Evolutionary conservation across 2,797 vertebrate species (phyloP).

Genomic region (Silurus aristotelis): DNA sequence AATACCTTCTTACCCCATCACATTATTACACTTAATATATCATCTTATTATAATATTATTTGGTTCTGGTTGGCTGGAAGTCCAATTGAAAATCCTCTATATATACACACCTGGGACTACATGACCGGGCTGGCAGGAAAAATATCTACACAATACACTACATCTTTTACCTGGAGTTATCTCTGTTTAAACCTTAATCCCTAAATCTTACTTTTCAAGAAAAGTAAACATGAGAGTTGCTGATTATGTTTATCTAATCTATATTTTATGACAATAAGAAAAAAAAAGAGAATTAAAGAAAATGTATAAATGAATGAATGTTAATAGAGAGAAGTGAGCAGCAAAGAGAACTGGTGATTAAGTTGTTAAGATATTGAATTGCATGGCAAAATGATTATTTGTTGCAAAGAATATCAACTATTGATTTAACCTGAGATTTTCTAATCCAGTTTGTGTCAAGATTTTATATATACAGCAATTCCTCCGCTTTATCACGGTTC

Average conservation of each 20-base stretch:
- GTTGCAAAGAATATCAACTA: background rate
- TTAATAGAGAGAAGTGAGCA: background rate
- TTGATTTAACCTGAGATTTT: background rate
- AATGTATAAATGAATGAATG: background rate
- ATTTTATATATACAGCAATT: background rate
- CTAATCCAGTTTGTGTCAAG: background rate
- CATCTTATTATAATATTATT: background rate
- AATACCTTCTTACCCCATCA: background rate
- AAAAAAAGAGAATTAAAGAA: background rate
- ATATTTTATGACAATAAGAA: background rate
- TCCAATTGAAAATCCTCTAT: background rate
- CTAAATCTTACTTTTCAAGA: background rate
- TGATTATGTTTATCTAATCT: background rate
- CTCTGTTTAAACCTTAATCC: background rate
- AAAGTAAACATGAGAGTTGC: background rate
- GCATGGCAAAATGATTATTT: background rate
- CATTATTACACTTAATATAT: background rate
- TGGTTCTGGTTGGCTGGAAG: background rate
- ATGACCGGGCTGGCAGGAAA: background rate
- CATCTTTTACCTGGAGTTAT: background rate
- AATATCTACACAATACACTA: background rate
- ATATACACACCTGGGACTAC: background rate
- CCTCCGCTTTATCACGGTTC: too few species aligned
- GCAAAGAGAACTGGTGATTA: background rate
- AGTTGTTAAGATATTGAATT: background rate